Evolutionary conservation across 2,797 vertebrate genomes (phyloP), one percentile per base, ranked within the genome.

Genomic region (Alosa sapidissima): DNA sequence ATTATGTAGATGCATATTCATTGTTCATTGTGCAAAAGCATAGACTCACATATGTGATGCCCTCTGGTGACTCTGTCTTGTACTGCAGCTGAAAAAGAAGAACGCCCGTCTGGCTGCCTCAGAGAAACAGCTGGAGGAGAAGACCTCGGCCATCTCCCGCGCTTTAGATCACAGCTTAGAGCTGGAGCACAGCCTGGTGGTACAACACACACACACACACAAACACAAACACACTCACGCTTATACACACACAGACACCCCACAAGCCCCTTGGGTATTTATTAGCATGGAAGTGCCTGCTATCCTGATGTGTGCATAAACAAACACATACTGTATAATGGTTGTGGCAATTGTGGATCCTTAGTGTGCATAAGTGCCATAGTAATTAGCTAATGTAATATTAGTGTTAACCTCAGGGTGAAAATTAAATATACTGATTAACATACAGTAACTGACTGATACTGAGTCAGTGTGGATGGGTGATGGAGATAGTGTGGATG

Each of bases 51-150:
- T 13, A 6, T 78, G 36, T 45, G 72, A 21, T 78, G 60, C 49
- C 28, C 87, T 81, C 90, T 88, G 9, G 47, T 91, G 89, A 88
- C 52, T 81, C 11, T 84, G 2, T 85, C 19, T 28, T 84, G 87
- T 54, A 89, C 93, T 94, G 88, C 91, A 98, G 94, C 62, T 96
- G 87, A 92, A 91, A 89, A 96, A 94, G 91, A 96, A 95, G 88
- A 94, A 90, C 75, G 93, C 91, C 45, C 94, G 93, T 82, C 86
- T 97, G 87, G 89, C 91, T 83, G 89, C 89, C 5, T 87, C 96
- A 85, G 92, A 96, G 90, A 96, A 96, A 90, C 94, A 96, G 51
- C 82, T 97, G 55, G 86, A 88, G 82, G 89, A 90, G 72, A 90
- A 90, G 85, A 90, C 82, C 51, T 58, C 84, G 33, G 82, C 89